Evolutionary conservation across 2,113 vertebrate genomes (phyloP), one percentile per base, ranked within the genome.

Genomic region (Ciconia boyciana): DNA sequence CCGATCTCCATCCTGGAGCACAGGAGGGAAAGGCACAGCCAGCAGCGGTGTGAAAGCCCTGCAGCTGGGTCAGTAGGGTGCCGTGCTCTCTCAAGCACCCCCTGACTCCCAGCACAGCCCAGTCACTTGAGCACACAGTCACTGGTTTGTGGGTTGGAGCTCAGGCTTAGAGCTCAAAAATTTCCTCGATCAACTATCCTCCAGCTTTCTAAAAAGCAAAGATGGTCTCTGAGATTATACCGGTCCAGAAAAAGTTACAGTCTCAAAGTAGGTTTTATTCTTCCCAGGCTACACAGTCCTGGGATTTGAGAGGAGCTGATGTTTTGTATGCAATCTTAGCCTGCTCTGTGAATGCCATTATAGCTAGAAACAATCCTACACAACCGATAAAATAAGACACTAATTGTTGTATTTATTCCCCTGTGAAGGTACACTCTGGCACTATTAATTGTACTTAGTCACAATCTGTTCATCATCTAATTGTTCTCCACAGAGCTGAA

Each of bases 381-480:
- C 86, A 77, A 72, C 18, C 0, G 26, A 94, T 97, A 96, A 97
- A 96, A 94, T 94, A 95, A 92, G 90, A 79, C 58, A 68, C 44
- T 97, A 93, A 96, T 96, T 93, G 70, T 92, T 94, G 94, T 91
- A 92, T 97, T 95, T 94, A 96, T 96, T 94, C 87, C 94, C 82
- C 74, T 68, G 39, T 52, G 79, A 96, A 95, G 60, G 75, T 82
- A 88, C 34, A 62, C 68, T 89, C 74, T 87, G 68, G 69, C 61
- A 72, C 57, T 92, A 92, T 95, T 96, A 96, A 94, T 93, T 89
- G 80, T 93, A 89, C 86, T 96, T 96, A 95, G 95, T 96, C 97
- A 97, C 93, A 97, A 94, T 95, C 81, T 96, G 77, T 82, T 95
- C 93, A 96, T 94, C 87, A 92, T 69, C 55, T 93, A 91, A 92